phyloP scores from a whole-genome alignment of 2,888 invertebrate species.

The Mythimna ferrago region DNA sequence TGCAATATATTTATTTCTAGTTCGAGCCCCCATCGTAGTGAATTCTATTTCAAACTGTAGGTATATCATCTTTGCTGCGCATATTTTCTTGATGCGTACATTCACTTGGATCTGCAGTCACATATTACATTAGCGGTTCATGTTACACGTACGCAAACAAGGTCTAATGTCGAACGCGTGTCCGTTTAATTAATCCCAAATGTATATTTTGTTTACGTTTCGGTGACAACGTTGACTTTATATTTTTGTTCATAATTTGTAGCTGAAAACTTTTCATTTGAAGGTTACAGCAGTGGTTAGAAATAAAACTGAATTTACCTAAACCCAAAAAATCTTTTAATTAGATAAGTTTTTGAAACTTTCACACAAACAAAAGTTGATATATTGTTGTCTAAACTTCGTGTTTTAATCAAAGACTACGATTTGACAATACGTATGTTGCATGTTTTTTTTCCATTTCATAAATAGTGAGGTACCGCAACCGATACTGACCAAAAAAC shows the following conservation, averaged over 20 bases:
- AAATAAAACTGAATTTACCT: slow-evolving; percentile 7
- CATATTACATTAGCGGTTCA: slow-evolving; percentile 22
- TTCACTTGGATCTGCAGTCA: slow-evolving; percentile 19
- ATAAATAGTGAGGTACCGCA: no score
- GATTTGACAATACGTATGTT: no score
- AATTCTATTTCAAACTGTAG: not conserved
- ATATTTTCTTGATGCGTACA: slow-evolving; percentile 3
- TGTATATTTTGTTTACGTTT: slow-evolving; percentile 57
- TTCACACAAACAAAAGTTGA: not conserved
- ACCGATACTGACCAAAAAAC: no score
- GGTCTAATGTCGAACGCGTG: slow-evolving; percentile 50
- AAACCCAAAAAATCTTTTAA: not conserved
- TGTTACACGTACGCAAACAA: slow-evolving; percentile 52
- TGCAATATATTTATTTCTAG: no score
- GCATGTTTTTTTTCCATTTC: no score
- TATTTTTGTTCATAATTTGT: slow-evolving; percentile 44
- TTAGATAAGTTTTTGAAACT: slow-evolving; percentile 7
- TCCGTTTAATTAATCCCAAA: slow-evolving; percentile 65
- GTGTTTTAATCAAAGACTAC: no score
- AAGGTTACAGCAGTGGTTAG: not conserved
- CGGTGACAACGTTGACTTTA: slow-evolving; percentile 42
- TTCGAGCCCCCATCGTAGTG: not conserved
- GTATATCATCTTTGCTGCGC: not conserved
- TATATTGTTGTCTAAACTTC: not conserved
- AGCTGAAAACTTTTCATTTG: not conserved